phyloP scores from a whole-genome alignment of 2,888 invertebrate species.

The Polydrusus cervinus region DNA sequence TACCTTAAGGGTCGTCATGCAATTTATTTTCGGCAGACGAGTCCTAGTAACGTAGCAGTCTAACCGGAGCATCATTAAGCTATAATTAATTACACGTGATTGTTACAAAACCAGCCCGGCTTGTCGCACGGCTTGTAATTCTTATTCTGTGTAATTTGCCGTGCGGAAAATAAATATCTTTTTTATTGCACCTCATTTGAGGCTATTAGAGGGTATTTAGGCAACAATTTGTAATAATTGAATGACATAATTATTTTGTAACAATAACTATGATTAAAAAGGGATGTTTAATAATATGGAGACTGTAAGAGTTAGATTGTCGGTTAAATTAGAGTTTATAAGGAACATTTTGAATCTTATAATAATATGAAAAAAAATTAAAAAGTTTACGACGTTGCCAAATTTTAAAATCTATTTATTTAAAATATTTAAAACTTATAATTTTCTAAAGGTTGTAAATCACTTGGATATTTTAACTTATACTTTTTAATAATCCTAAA shows the following conservation, averaged over 20 bases:
- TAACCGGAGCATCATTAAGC: constrained; percentile 62
- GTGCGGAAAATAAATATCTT: constrained; percentile 26
- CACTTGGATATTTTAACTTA: too few relatives aligned
- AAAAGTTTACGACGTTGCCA: too few relatives aligned
- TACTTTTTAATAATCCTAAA: too few relatives aligned
- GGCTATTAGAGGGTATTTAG: constrained; percentile 19
- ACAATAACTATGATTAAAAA: too few relatives aligned
- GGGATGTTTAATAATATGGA: too few relatives aligned
- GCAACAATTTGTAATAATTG: neutral
- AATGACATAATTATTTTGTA: neutral
- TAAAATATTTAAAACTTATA: too few relatives aligned
- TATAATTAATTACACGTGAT: constrained; percentile 66
- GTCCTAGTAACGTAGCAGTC: constrained; percentile 25
- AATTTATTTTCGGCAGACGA: constrained; percentile 23
- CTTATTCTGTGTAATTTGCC: constrained; percentile 26
- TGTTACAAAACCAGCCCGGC: constrained; percentile 64
- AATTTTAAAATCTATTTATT: too few relatives aligned
- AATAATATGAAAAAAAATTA: too few relatives aligned
- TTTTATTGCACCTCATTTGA: constrained; percentile 14
- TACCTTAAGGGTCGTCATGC: constrained; percentile 21
- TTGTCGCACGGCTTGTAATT: constrained; percentile 62
- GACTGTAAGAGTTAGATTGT: too few relatives aligned
- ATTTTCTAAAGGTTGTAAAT: too few relatives aligned
- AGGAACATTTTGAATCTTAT: too few relatives aligned
- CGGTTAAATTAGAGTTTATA: too few relatives aligned